Evolutionary conservation across 2,888 invertebrate genomes (phyloP).

Genomic region (Metellina segmentata): DNA sequence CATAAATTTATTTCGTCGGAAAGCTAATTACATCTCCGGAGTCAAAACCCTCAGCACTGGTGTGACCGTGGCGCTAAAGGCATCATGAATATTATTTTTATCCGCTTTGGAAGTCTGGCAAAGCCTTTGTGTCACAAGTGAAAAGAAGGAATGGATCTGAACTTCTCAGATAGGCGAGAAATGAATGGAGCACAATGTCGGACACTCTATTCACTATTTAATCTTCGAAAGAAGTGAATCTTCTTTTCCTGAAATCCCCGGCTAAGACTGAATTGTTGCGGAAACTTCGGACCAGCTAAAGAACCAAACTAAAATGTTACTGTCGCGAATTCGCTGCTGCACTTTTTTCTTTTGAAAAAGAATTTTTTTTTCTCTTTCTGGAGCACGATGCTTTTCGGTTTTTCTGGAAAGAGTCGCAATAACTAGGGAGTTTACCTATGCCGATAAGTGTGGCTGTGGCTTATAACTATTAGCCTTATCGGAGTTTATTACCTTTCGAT

Average conservation of each 20-base stretch:
- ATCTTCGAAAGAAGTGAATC: background rate
- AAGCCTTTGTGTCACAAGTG: background rate
- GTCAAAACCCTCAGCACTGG: too few species aligned
- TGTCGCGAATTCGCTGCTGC: background rate
- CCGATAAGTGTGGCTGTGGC: background rate
- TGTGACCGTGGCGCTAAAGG: background rate
- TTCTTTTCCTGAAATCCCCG: background rate
- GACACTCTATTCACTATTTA: background rate
- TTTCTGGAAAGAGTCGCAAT: background rate
- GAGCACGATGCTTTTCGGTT: background rate
- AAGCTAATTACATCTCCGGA: too few species aligned
- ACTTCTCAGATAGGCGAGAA: background rate
- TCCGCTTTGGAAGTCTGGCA: background rate
- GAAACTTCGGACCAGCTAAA: background rate
- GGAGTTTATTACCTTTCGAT: background rate
- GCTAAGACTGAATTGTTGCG: background rate
- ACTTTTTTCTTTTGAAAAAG: background rate
- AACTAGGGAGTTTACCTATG: background rate
- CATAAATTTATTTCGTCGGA: too few species aligned
- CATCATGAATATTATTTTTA: background rate
- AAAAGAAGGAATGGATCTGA: constrained; percentile 1
- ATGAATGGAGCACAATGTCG: background rate
- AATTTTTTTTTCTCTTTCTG: background rate
- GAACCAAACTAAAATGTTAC: background rate
- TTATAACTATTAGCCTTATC: background rate